These are phyloP conservation scores for Drosophila birchii DNA, from an alignment of 2,888 invertebrate species.

Conservation along the genomic window DNA sequence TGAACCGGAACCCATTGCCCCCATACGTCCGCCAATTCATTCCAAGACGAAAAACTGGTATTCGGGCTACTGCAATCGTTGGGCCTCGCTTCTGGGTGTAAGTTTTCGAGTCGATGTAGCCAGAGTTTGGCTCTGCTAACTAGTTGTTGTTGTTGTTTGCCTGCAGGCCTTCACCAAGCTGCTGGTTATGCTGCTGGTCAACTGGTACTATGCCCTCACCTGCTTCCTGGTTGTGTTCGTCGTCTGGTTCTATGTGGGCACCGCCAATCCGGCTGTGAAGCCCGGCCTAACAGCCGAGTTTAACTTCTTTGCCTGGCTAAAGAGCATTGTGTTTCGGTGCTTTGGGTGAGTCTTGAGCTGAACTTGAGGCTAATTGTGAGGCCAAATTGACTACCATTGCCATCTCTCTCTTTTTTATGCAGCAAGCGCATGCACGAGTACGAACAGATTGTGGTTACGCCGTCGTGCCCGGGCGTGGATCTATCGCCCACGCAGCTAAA, in stretches of 20 bases:
- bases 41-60: conserved; percentile 98
- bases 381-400: not conserved
- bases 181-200: conserved; percentile 95
- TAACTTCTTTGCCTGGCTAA: conserved; percentile 91
- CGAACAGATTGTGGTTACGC: conserved; percentile 94
- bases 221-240: conserved; percentile 92
- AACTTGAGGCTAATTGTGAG: rapidly evolving
- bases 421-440: conserved; percentile 92
- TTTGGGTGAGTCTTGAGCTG: conserved; percentile 88
- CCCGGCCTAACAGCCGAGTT: conserved; percentile 95
- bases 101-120: conserved; percentile 81
- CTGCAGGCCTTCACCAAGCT: conserved; percentile 93
- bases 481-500: conserved; percentile 94
- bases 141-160: too few species aligned
- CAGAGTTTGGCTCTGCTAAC: rapidly evolving
- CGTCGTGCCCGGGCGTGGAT: conserved; percentile 91
- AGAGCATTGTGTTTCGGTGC: conserved; percentile 89
- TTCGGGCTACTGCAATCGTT: conserved; percentile 96
- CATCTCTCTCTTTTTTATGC: conserved; percentile 30
- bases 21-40: conserved; percentile 89
- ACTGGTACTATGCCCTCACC: conserved; percentile 96
- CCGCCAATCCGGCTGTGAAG: conserved; percentile 97
- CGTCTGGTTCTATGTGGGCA: conserved; percentile 97
- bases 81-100: conserved; percentile 96
- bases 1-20: conserved; percentile 86